A percentile compares a stretch with the other conserved stretches of the same genome.
phyloP scores from a whole-genome alignment of 2,113 vertebrate species.

The Chamaetylas fuelleborni region DNA sequence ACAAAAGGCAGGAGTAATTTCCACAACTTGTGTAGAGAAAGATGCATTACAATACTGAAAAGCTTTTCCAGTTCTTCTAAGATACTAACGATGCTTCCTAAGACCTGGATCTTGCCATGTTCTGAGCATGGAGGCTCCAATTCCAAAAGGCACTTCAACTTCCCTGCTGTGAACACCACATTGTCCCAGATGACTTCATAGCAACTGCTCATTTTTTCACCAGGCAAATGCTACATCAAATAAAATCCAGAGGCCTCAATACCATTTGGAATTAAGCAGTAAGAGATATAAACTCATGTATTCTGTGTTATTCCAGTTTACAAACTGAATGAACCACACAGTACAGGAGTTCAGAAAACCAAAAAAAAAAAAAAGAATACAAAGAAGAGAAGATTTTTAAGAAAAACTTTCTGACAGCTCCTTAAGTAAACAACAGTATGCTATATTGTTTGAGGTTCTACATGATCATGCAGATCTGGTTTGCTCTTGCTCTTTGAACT shows the following conservation, averaged over 20 bases:
- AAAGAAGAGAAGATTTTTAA: not conserved
- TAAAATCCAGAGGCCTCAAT: not conserved
- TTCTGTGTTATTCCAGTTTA: not conserved
- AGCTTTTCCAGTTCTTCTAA: not conserved
- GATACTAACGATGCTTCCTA: not conserved
- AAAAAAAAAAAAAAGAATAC: not conserved
- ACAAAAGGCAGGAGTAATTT: not conserved
- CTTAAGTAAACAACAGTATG: not conserved
- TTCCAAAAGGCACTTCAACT: not conserved
- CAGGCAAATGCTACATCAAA: not conserved
- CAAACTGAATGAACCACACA: not conserved
- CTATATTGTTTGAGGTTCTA: not conserved
- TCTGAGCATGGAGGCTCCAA: not conserved
- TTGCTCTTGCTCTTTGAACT: not conserved
- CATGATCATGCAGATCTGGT: not conserved
- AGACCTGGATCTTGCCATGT: not conserved
- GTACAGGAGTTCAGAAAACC: not conserved
- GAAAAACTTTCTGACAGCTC: not conserved
- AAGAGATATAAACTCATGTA: not conserved
- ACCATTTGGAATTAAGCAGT: not conserved
- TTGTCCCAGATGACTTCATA: not conserved
- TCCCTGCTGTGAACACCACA: not conserved
- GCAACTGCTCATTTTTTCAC: not conserved
- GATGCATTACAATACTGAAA: accelerated
- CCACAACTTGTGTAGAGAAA: not conserved